Percentiles rank a stretch among this genome's conserved stretches.
Evolutionary conservation across 2,113 vertebrate genomes (phyloP).

Genomic region (Ailurus styani): DNA sequence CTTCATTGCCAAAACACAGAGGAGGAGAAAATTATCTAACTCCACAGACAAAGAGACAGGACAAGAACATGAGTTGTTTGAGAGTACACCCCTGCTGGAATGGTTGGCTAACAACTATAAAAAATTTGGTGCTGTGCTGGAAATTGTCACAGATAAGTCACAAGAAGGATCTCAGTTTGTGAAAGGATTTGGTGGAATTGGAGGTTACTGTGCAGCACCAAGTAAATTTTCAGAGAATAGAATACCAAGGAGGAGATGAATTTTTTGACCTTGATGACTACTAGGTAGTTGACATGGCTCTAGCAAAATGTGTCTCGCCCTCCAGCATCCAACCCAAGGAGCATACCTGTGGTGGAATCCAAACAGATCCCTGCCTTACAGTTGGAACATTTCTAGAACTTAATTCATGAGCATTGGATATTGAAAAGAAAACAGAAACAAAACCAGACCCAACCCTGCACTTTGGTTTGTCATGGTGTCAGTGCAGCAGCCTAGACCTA

Average conservation of each 20-base stretch:
- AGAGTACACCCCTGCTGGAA: conserved; percentile 98
- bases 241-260: conserved; percentile 98
- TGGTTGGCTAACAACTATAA: conserved; percentile 99
- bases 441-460: conserved; percentile 80
- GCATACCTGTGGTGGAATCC: conserved; percentile 86
- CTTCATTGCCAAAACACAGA: conserved; percentile 96
- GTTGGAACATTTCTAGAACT: conserved; percentile 94
- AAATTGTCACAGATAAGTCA: conserved; percentile 99
- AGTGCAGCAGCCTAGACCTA: conserved; percentile 90
- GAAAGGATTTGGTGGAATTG: conserved; percentile 99
- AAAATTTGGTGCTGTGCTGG: conserved; percentile 97
- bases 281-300: conserved; percentile 97
- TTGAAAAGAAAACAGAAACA: conserved; percentile 83
- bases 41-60: conserved; percentile 99
- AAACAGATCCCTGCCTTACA: conserved; percentile 96
- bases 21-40: conserved; percentile 97
- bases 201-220: conserved; percentile 99
- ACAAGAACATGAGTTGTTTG: conserved; percentile 97
- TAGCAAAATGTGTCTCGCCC: conserved; percentile 87
- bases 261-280: conserved; percentile 99
- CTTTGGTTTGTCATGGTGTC: conserved; percentile 94
- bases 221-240: conserved; percentile 99
- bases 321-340: conserved; percentile 91
- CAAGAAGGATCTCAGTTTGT: conserved; percentile 99
- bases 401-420: conserved; percentile 90